Evolutionary conservation across 2,113 vertebrate genomes (phyloP).

Genomic region (Oxyura jamaicensis): DNA sequence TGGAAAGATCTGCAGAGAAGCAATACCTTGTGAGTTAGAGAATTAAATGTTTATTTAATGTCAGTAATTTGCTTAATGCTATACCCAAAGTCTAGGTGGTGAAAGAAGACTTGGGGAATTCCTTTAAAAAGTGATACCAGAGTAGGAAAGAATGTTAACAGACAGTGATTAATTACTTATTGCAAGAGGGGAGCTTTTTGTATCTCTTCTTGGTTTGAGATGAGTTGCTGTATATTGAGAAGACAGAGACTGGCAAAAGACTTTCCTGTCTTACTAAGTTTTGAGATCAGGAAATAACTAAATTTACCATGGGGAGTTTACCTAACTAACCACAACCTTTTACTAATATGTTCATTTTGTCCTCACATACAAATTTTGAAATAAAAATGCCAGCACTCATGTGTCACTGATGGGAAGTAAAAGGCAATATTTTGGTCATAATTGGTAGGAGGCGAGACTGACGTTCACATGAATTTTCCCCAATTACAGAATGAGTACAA

Average conservation of each 20-base stretch:
- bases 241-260: conserved; percentile 40
- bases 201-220: conserved; percentile 56
- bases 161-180: conserved; percentile 59
- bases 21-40: background rate
- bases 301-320: conserved; percentile 67
- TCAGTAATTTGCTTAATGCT: background rate
- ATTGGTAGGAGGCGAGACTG: conserved; percentile 39
- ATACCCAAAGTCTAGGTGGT: background rate
- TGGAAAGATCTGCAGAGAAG: background rate
- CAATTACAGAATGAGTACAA: conserved; percentile 22
- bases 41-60: background rate
- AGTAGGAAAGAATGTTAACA: conserved; percentile 31
- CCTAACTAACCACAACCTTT: conserved; percentile 68
- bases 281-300: conserved; percentile 64
- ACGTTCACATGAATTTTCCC: conserved; percentile 44
- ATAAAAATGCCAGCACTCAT: conserved; percentile 47
- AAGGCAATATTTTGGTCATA: conserved; percentile 63
- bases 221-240: conserved; percentile 20
- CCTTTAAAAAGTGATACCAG: conserved; percentile 29
- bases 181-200: conserved; percentile 37
- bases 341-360: conserved; percentile 40
- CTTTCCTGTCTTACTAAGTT: conserved; percentile 58
- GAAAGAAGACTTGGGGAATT: conserved; percentile 38
- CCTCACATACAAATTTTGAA: conserved; percentile 47
- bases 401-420: conserved; percentile 67